Conservation (phyloP, 2,797 vertebrate species). For the Halcyon leucocephala region DNA sequence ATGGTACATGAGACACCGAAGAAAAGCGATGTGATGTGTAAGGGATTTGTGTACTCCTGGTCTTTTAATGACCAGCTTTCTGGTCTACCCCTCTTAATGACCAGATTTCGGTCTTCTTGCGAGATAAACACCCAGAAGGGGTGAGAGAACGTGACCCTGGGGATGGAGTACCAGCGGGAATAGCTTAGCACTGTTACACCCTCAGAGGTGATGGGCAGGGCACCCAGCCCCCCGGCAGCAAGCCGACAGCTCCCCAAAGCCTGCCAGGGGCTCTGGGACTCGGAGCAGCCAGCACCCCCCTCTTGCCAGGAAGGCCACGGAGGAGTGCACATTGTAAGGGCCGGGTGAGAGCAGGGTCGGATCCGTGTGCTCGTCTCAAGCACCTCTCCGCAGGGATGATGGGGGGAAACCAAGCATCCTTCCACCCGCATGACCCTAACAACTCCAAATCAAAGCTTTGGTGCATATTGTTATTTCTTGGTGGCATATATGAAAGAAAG, state of each 20-base stretch:
- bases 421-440: not conserved
- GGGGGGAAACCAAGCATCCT: not conserved
- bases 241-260: constrained; percentile 19
- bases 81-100: not conserved
- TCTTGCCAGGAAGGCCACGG: not conserved
- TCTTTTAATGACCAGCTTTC: not conserved
- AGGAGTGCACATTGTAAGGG: not conserved
- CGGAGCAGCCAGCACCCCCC: not conserved
- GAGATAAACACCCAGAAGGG: not conserved
- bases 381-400: not conserved
- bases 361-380: not conserved
- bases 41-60: not conserved
- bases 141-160: not conserved
- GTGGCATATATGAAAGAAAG: not conserved
- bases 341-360: not conserved
- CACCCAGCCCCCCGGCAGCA: not conserved
- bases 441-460: not conserved
- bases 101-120: not conserved
- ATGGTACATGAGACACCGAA: not conserved
- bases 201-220: not conserved
- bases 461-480: not conserved
- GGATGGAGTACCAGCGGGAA: not conserved
- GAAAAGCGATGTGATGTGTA: fast-evolving
- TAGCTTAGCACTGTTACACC: not conserved
- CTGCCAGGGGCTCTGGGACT: not conserved